phyloP scores from a whole-genome alignment of 2,888 invertebrate species.

The Apamea monoglypha region DNA sequence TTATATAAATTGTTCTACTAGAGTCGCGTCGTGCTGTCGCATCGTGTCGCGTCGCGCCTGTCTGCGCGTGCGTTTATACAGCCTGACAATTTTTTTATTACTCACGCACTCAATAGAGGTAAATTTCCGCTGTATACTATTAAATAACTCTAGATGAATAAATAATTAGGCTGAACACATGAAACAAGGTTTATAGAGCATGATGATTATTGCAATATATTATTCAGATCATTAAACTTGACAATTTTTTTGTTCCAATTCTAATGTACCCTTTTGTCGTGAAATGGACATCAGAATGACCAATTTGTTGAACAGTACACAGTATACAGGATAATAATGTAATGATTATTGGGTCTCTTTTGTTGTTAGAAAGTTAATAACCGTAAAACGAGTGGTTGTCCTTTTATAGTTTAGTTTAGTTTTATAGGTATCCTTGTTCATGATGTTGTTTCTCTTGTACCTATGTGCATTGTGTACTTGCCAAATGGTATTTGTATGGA shows the following conservation, averaged over 20 bases:
- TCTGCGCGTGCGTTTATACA: background rate
- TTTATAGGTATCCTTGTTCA: background rate
- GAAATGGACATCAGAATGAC: slow-evolving; percentile 17
- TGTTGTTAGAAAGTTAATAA: slow-evolving; percentile 25
- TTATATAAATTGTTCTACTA: background rate
- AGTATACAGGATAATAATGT: slow-evolving; percentile 18
- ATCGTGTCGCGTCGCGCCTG: background rate
- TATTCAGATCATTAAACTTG: slow-evolving; percentile 52
- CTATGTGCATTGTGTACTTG: too few relatives aligned
- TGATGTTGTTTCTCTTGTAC: background rate
- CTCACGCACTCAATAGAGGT: slow-evolving; percentile 23
- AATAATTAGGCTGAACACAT: slow-evolving; percentile 33
- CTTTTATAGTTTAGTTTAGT: too few relatives aligned
- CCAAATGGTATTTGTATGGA: background rate
- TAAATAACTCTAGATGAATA: slow-evolving; percentile 41
- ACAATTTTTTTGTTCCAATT: slow-evolving; percentile 27
- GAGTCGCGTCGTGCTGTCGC: background rate
- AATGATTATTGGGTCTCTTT: slow-evolving; percentile 28
- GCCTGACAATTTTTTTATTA: slow-evolving; percentile 29
- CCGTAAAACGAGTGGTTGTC: background rate
- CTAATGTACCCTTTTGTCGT: slow-evolving; percentile 39
- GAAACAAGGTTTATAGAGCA: slow-evolving; percentile 51
- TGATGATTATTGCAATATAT: slow-evolving; percentile 39
- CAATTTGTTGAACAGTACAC: slow-evolving; percentile 1
- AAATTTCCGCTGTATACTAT: slow-evolving; percentile 42